Evolutionary conservation across 2,888 invertebrate genomes (phyloP).

Genomic region (Athalia rosae): DNA sequence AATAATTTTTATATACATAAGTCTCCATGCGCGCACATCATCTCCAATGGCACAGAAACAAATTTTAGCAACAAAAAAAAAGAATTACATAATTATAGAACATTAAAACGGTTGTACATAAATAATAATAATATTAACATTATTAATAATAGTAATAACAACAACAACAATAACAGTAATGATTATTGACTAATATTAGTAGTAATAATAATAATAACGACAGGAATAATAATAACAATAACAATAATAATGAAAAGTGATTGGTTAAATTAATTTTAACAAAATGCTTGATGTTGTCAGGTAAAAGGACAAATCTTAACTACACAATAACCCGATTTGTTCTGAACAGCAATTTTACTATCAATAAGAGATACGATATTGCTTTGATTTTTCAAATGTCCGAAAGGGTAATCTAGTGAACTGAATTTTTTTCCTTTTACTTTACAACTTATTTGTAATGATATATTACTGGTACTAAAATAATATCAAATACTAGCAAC

Average conservation of each 20-base stretch:
- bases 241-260: conserved; percentile 60
- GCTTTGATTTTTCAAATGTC: background rate
- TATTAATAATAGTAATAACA: conserved; percentile 5
- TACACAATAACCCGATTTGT: conserved; percentile 7
- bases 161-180: conserved; percentile 50
- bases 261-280: conserved; percentile 63
- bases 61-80: background rate
- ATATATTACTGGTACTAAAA: background rate
- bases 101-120: conserved; percentile 55
- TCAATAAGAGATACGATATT: background rate
- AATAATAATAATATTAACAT: conserved; percentile 46
- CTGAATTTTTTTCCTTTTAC: conserved; percentile 29
- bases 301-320: conserved; percentile 62
- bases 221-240: background rate
- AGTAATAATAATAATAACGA: conserved; percentile 54
- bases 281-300: conserved; percentile 68
- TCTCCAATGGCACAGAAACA: conserved; percentile 67
- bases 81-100: conserved; percentile 53
- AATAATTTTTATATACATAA: conserved; percentile 69
- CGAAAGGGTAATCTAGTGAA: conserved; percentile 4
- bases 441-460: conserved; percentile 29
- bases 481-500: background rate
- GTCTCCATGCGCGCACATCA: conserved; percentile 70
- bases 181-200: conserved; percentile 71
- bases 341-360: background rate